phyloP scores from a whole-genome alignment of 2,888 invertebrate genomes.

The Drosophila mettleri region DNA sequence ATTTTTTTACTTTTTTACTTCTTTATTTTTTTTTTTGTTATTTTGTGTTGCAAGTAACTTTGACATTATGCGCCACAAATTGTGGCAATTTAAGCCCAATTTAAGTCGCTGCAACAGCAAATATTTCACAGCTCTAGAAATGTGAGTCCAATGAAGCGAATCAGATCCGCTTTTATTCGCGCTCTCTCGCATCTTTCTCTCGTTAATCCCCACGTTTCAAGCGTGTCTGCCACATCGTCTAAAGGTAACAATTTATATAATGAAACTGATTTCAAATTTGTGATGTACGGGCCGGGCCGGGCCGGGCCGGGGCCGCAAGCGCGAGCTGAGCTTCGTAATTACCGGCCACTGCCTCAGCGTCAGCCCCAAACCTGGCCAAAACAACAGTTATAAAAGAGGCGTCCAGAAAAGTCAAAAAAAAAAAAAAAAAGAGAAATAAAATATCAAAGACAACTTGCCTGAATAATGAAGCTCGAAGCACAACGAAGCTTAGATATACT shows the following conservation, averaged over 20 bases:
- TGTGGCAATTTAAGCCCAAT: slow-evolving; percentile 69
- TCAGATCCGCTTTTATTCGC: slow-evolving; percentile 27
- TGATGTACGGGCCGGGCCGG: slow-evolving; percentile 68
- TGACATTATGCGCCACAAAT: slow-evolving; percentile 78
- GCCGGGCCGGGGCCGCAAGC: too few relatives aligned
- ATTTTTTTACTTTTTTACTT: slow-evolving; percentile 16
- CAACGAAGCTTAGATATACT: slow-evolving; percentile 32
- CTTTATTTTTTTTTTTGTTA: neutral
- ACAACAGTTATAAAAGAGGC: slow-evolving; percentile 73
- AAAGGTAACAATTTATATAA: slow-evolving; percentile 80
- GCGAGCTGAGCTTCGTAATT: slow-evolving; percentile 55
- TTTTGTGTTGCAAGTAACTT: slow-evolving; percentile 57
- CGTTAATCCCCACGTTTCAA: slow-evolving; percentile 20
- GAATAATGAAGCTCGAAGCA: neutral
- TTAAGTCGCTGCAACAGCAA: slow-evolving; percentile 35
- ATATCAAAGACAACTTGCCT: slow-evolving; percentile 20
- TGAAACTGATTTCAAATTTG: slow-evolving; percentile 80
- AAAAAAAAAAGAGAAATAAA: too few relatives aligned
- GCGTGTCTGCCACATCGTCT: slow-evolving; percentile 72
- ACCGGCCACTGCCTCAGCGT: slow-evolving; percentile 15
- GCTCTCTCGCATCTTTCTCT: slow-evolving; percentile 11
- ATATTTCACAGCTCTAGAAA: slow-evolving; percentile 55
- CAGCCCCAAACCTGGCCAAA: slow-evolving; percentile 37
- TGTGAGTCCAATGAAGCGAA: slow-evolving; percentile 44
- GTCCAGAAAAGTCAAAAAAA: slow-evolving; percentile 44